Evolutionary conservation across 2,888 invertebrate genomes (phyloP).

Genomic region (Psylliodes chrysocephalus): DNA sequence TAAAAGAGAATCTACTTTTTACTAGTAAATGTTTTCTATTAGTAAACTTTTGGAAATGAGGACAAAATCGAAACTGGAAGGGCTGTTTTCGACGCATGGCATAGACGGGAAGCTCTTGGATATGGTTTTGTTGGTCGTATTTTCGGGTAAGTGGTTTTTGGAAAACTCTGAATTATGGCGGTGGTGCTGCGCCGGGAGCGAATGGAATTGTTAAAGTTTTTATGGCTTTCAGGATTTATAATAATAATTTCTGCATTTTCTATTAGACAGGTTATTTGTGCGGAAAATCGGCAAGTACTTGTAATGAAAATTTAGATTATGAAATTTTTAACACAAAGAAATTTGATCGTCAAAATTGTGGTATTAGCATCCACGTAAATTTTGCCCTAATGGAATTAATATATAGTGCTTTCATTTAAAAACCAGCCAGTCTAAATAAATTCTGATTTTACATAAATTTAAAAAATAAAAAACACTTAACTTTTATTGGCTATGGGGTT

Average conservation of each 20-base stretch:
- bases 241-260: conserved; percentile 3
- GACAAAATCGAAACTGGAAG: not conserved
- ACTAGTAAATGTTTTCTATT: not conserved
- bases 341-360: no score
- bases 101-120: conserved; percentile 27
- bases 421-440: no score
- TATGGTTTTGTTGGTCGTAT: conserved; percentile 22
- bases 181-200: not conserved
- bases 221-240: conserved; percentile 4
- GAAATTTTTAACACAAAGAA: no score
- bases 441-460: no score
- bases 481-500: no score
- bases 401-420: no score
- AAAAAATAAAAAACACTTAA: no score
- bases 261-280: no score
- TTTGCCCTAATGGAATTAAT: no score
- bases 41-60: not conserved
- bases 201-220: conserved; percentile 17
- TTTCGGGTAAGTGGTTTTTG: conserved; percentile 29
- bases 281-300: no score
- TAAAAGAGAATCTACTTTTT: not conserved
- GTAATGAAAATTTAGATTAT: no score
- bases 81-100: conserved; percentile 6
- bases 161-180: conserved; percentile 16
- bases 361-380: no score